A percentile compares a stretch with the other conserved stretches of the same genome.
phyloP scores from a whole-genome alignment of 2,113 vertebrate species.

The Maccullochella peelii region DNA sequence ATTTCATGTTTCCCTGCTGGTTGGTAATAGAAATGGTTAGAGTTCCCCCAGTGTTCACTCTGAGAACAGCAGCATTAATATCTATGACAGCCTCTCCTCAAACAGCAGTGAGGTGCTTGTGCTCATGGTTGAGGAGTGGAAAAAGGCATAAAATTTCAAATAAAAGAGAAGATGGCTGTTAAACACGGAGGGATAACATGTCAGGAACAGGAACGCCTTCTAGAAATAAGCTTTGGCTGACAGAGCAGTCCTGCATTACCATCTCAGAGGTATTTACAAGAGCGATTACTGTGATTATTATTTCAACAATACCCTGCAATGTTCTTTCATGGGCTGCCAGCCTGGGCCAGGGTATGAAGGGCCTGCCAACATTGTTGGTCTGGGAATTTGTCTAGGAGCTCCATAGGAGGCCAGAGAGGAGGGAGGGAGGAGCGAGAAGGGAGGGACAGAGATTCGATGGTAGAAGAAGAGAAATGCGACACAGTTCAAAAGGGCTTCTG shows the following conservation, averaged over 20 bases:
- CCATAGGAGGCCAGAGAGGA: constrained; percentile 71
- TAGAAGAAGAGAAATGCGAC: constrained; percentile 39
- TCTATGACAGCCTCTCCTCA: constrained; percentile 9
- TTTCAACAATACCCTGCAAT: constrained; percentile 87
- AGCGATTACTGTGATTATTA: constrained; percentile 86
- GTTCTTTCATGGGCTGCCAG: constrained; percentile 88
- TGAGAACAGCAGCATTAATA: not conserved
- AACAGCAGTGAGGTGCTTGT: constrained; percentile 30
- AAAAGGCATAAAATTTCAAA: constrained; percentile 66
- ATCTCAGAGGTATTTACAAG: constrained; percentile 85
- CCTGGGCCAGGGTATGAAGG: constrained; percentile 77
- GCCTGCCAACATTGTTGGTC: constrained; percentile 79
- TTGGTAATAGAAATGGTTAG: constrained; percentile 16
- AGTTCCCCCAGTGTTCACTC: constrained; percentile 39
- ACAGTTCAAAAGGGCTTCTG: constrained; percentile 83
- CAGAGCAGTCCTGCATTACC: constrained; percentile 73
- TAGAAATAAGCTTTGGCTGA: constrained; percentile 75
- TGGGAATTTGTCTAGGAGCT: constrained; percentile 83
- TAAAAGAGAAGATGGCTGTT: constrained; percentile 64
- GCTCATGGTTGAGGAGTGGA: constrained; percentile 34
- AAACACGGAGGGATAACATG: constrained; percentile 60
- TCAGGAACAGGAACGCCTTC: constrained; percentile 65
- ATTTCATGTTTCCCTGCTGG: constrained; percentile 34
- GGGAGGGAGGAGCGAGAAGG: constrained; percentile 26
- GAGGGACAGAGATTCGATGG: constrained; percentile 39